Conservation (phyloP, 2,113 vertebrate genomes). For the Etheostoma cragini region DNA sequence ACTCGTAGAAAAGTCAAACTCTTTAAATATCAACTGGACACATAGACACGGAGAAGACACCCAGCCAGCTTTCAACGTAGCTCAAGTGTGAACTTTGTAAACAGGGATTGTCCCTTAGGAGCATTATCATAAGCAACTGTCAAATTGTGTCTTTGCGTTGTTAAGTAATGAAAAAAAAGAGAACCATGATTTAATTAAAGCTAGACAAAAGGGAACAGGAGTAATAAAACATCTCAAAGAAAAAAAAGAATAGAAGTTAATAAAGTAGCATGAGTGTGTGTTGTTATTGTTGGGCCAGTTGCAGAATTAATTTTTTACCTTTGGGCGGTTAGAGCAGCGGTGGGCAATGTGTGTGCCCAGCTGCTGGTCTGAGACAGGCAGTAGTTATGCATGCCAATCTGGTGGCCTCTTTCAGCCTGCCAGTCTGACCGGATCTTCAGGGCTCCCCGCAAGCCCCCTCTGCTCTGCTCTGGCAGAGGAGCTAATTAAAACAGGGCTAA, state of each 20-base stretch:
- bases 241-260: conserved; percentile 32
- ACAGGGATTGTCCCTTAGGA: conserved; percentile 66
- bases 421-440: conserved; percentile 65
- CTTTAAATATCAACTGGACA: conserved; percentile 54
- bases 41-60: conserved; percentile 32
- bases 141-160: conserved; percentile 69
- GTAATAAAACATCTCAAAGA: conserved; percentile 24
- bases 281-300: conserved; percentile 38
- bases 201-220: conserved; percentile 42
- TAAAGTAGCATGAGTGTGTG: conserved; percentile 46
- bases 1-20: conserved; percentile 61
- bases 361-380: conserved; percentile 60
- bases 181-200: conserved; percentile 73
- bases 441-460: conserved; percentile 59
- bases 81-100: conserved; percentile 70
- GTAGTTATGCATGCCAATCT: conserved; percentile 71
- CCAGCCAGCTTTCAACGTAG: conserved; percentile 22
- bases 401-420: conserved; percentile 69
- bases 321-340: conserved; percentile 54
- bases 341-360: conserved; percentile 61
- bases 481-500: conserved; percentile 81
- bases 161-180: conserved; percentile 51
- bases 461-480: conserved; percentile 63
- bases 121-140: conserved; percentile 74
- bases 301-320: conserved; percentile 60